phyloP scores from a whole-genome alignment of 2,888 invertebrate genomes.

The Mythimna vitellina region DNA sequence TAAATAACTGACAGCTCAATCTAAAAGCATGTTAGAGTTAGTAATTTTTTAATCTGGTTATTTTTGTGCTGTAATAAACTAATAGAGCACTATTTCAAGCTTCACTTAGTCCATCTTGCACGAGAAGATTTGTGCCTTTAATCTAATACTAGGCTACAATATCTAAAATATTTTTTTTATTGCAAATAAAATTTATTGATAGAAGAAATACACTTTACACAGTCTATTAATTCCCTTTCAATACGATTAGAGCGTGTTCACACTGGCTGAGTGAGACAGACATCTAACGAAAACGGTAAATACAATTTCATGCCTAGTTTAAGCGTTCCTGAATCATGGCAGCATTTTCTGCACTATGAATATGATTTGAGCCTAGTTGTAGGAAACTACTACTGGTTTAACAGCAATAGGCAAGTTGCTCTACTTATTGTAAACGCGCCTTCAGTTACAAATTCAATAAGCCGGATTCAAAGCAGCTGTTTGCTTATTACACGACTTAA shows the following conservation, averaged over 20 bases:
- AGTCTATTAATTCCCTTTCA: slow-evolving; percentile 20
- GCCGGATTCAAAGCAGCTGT: slow-evolving; percentile 57
- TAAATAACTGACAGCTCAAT: slow-evolving; percentile 4
- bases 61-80: not conserved
- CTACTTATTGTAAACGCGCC: slow-evolving; percentile 41
- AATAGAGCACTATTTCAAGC: not conserved
- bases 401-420: slow-evolving; percentile 28
- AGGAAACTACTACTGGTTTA: slow-evolving; percentile 1
- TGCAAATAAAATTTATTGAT: not conserved
- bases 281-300: slow-evolving; percentile 6
- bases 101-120: not conserved
- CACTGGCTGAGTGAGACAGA: slow-evolving; percentile 7
- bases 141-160: not conserved
- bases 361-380: not conserved
- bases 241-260: slow-evolving; percentile 22
- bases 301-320: not conserved
- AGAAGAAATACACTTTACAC: not conserved
- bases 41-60: not conserved
- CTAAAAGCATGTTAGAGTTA: not conserved
- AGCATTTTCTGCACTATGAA: not conserved
- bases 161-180: not conserved
- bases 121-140: not conserved
- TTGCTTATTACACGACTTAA: slow-evolving; percentile 58
- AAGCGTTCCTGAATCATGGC: not conserved
- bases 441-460: slow-evolving; percentile 47